Percentiles rank a stretch among this genome's conserved stretches.
Conservation (phyloP, 2,797 vertebrate species). For the Hafferia zeledoni region DNA sequence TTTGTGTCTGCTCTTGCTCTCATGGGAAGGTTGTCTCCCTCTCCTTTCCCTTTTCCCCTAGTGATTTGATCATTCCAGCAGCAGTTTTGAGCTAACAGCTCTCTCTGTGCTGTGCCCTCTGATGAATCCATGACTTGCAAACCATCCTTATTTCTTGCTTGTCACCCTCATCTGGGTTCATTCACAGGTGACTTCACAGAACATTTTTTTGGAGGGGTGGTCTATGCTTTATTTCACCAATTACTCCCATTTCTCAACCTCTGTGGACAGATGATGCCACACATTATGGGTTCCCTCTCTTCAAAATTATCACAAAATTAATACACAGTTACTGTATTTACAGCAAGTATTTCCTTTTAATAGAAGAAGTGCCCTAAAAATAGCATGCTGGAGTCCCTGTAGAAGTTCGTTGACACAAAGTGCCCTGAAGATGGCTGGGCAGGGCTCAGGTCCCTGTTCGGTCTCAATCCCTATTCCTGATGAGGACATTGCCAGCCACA, state of each 20-base stretch:
- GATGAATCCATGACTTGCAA: not conserved
- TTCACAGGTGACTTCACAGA: not conserved
- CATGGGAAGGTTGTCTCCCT: not conserved
- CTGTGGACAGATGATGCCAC: not conserved
- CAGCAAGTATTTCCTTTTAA: not conserved
- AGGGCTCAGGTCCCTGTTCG: not conserved
- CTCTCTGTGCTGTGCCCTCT: not conserved
- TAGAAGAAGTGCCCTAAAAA: not conserved
- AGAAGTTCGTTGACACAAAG: not conserved
- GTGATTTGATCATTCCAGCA: not conserved
- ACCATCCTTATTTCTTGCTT: not conserved
- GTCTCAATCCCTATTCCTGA: rapidly evolving
- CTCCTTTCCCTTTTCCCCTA: not conserved
- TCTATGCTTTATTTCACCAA: not conserved
- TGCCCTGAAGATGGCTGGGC: not conserved
- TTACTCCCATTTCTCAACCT: not conserved
- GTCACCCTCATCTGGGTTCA: not conserved
- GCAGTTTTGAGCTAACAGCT: not conserved
- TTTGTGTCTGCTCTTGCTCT: not conserved
- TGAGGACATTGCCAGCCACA: not conserved
- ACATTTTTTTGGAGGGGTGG: not conserved
- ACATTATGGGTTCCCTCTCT: rapidly evolving
- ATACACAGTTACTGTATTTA: not conserved
- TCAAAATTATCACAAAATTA: not conserved
- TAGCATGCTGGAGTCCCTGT: not conserved